These are phyloP conservation scores for Machaerirhynchus nigripectus DNA, from an alignment of 2,113 vertebrate species.

Conservation along the genomic window DNA sequence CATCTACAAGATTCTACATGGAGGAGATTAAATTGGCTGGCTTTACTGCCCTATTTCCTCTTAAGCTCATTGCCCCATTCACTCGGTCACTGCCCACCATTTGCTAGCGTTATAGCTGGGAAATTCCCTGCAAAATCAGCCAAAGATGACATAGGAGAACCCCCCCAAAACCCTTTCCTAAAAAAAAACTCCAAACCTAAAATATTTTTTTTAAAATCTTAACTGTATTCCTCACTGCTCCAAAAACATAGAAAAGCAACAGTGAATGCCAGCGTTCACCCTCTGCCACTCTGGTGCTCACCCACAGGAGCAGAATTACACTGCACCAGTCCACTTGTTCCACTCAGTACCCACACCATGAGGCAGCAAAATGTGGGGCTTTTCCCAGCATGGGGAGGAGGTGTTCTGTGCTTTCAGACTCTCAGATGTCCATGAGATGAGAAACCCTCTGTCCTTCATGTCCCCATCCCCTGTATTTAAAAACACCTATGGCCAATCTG, in stretches of 20 bases:
- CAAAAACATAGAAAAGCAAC: fast-evolving
- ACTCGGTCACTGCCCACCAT: not conserved
- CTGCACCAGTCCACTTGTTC: not conserved
- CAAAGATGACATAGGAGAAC: not conserved
- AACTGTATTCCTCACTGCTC: not conserved
- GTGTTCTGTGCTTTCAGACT: not conserved
- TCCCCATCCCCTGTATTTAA: not conserved
- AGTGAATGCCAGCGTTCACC: not conserved
- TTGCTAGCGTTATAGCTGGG: not conserved
- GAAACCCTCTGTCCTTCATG: not conserved
- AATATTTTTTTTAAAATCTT: fast-evolving
- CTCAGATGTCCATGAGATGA: not conserved
- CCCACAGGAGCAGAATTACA: not conserved
- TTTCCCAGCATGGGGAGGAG: not conserved
- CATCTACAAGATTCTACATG: not conserved
- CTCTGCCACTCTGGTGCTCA: not conserved
- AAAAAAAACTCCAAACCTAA: not conserved
- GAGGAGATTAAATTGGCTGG: conserved; percentile 57
- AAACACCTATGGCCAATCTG: not conserved
- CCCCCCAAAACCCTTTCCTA: not conserved
- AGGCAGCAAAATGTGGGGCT: not conserved
- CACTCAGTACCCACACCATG: not conserved
- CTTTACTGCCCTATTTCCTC: conserved; percentile 23
- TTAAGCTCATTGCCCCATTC: not conserved
- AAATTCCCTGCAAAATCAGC: not conserved